Conservation (phyloP, 2,797 vertebrate genomes). For the Channa striata region DNA sequence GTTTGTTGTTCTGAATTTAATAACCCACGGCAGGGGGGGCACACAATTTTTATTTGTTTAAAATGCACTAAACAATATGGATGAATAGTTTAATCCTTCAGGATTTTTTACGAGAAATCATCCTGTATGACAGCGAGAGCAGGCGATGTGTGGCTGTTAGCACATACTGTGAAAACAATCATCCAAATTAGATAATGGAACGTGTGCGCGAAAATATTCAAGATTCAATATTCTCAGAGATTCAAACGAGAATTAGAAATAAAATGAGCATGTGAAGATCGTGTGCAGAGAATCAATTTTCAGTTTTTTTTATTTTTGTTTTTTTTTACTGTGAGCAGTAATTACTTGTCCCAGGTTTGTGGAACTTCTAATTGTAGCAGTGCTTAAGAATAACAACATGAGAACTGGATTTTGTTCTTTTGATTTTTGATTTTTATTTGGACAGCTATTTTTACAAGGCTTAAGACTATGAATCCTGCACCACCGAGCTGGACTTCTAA, state of each 20-base stretch:
- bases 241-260: neutral
- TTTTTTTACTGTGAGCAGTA: slow-evolving; percentile 8
- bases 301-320: neutral
- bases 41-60: neutral
- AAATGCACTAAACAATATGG: neutral
- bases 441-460: slow-evolving; percentile 13
- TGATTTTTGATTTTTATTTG: neutral
- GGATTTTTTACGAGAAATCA: too few relatives aligned
- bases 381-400: neutral
- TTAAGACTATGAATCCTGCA: slow-evolving; percentile 5
- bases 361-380: neutral
- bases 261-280: neutral
- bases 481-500: too few relatives aligned
- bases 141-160: neutral
- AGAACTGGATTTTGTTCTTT: neutral
- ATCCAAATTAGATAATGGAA: neutral
- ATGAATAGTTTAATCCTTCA: too few relatives aligned
- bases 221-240: too few relatives aligned
- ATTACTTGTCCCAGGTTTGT: slow-evolving; percentile 14
- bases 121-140: neutral
- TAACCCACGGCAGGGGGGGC: neutral
- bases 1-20: neutral
- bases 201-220: neutral
- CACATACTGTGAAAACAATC: neutral
- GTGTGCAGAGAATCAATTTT: neutral